A percentile compares a stretch with the other conserved stretches of the same genome.
phyloP scores from a whole-genome alignment of 2,113 vertebrate genomes.

The Malurus cyaneus region DNA sequence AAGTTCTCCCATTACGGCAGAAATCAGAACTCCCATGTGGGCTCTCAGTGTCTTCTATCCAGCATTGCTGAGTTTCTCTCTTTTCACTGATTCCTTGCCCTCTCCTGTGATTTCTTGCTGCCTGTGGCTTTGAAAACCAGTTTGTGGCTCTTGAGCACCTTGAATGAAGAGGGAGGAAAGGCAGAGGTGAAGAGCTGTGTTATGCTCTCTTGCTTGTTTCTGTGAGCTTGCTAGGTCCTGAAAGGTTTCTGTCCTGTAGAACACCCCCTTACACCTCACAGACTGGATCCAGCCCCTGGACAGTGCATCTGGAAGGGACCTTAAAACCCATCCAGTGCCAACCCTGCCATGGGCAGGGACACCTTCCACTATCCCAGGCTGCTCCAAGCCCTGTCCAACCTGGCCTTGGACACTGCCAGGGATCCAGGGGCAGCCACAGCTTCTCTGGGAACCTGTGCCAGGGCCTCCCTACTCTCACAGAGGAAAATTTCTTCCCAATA shows the following conservation, averaged over 20 bases:
- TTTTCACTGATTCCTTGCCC: not conserved
- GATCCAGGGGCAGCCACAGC: not conserved
- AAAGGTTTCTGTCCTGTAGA: not conserved
- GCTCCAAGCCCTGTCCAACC: not conserved
- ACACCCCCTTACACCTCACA: not conserved
- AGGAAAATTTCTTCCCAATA: not conserved
- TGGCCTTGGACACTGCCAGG: not conserved
- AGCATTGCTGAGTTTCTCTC: not conserved
- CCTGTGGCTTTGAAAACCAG: not conserved
- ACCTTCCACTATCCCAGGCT: not conserved
- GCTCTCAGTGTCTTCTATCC: fast-evolving
- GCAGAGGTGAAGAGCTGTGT: not conserved
- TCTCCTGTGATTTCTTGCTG: not conserved
- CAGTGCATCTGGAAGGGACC: not conserved
- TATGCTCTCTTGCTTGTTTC: not conserved
- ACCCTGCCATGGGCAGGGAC: not conserved
- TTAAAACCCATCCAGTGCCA: not conserved
- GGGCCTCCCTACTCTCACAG: not conserved
- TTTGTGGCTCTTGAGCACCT: not conserved
- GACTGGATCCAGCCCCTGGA: not conserved
- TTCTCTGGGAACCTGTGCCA: not conserved
- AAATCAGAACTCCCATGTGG: fast-evolving
- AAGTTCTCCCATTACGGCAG: not conserved
- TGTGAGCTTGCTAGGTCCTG: not conserved
- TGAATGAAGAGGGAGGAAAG: not conserved